These are phyloP conservation scores for Sesamia nonagrioides DNA, from an alignment of 1,140 invertebrate genomes.

Conservation along the genomic window DNA sequence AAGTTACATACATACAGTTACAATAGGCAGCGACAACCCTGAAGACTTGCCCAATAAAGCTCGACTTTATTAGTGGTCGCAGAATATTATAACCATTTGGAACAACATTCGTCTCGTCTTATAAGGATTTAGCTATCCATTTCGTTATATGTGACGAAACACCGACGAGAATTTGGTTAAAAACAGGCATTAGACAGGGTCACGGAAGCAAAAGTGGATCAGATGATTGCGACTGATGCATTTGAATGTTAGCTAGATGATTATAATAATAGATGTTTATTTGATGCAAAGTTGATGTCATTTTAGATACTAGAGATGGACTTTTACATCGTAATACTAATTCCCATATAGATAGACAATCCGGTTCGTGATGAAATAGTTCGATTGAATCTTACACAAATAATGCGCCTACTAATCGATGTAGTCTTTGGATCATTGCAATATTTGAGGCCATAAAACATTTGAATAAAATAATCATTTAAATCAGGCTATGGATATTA, in stretches of 20 bases:
- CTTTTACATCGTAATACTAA: neutral
- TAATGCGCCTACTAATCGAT: no score
- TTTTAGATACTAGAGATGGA: neutral
- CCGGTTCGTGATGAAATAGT: no score
- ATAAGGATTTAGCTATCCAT: neutral
- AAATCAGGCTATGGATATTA: no score
- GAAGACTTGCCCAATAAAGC: neutral
- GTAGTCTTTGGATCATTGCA: no score
- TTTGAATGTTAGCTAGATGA: conserved; percentile 15
- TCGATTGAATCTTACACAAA: no score
- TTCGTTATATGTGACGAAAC: neutral
- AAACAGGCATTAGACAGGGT: neutral
- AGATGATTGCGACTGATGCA: conserved; percentile 14
- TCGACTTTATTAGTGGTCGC: neutral
- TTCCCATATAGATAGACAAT: neutral
- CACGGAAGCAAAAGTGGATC: conserved; percentile 6
- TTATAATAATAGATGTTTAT: neutral
- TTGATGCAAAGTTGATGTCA: conserved; percentile 16
- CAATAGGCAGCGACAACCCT: neutral
- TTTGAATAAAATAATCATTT: no score
- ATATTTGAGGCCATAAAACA: no score
- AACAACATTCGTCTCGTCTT: neutral
- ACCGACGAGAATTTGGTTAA: neutral
- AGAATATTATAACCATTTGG: neutral
- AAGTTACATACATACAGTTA: no score